Conservation (phyloP, 2,113 vertebrate genomes). For the Amphilophus citrinellus region DNA sequence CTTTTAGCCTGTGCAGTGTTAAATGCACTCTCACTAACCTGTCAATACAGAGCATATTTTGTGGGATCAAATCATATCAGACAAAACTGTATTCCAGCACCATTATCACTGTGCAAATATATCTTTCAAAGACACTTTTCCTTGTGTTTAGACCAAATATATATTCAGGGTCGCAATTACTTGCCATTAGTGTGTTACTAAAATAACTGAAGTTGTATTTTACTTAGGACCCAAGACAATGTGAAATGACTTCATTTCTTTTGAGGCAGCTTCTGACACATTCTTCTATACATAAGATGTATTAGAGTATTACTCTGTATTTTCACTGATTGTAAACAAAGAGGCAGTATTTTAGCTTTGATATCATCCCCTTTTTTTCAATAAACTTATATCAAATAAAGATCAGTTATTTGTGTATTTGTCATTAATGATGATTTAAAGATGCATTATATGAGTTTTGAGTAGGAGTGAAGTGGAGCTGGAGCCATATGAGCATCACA, state of each 20-base stretch:
- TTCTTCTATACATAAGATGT: conserved; percentile 53
- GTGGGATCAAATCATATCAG: not conserved
- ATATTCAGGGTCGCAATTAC: conserved; percentile 6
- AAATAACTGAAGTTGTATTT: conserved; percentile 22
- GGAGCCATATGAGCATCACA: not conserved
- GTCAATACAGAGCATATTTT: not conserved
- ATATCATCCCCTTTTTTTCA: conserved; percentile 74
- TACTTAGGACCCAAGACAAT: conserved; percentile 68
- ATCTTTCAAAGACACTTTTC: not conserved
- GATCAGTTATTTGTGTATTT: not conserved
- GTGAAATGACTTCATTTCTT: conserved; percentile 73
- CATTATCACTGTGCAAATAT: not conserved
- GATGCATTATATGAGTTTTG: not conserved
- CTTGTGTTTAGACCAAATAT: conserved; percentile 28
- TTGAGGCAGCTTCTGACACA: conserved; percentile 76
- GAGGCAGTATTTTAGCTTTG: conserved; percentile 64
- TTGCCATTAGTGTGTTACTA: not conserved
- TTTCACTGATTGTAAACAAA: conserved; percentile 73
- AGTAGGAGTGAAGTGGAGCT: not conserved
- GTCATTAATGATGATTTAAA: not conserved
- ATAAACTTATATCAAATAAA: conserved; percentile 72
- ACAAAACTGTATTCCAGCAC: not conserved
- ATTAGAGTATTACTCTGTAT: conserved; percentile 61
- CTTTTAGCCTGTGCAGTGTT: not conserved
- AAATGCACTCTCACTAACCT: not conserved